A percentile compares a stretch with the other conserved stretches of the same genome.
Conservation (phyloP, 1,140 invertebrate species). For the Brachionus rubens region DNA sequence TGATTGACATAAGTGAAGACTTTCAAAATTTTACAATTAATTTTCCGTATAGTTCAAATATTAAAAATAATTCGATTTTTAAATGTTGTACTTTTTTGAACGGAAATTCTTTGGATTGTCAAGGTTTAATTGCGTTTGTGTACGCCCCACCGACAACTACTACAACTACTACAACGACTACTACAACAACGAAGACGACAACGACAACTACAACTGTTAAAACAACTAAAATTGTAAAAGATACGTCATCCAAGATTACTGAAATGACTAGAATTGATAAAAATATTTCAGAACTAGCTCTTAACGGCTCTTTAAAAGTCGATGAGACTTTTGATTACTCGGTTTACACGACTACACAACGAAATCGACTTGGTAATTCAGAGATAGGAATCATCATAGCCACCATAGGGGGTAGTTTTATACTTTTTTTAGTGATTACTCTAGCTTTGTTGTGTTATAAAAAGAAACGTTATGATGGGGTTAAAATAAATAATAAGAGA, state of each 20-base stretch:
- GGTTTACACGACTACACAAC: neutral
- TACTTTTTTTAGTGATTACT: neutral
- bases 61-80: neutral
- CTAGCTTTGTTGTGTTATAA: constrained; percentile 22
- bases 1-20: neutral
- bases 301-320: neutral
- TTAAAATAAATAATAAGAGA: neutral
- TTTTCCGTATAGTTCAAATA: neutral
- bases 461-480: neutral
- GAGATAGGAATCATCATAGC: constrained; percentile 40
- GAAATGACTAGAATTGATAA: neutral
- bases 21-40: constrained; percentile 6
- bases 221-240: neutral
- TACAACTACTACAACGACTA: neutral
- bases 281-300: neutral
- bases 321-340: neutral
- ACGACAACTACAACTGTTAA: neutral
- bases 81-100: constrained; percentile 15
- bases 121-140: neutral
- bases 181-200: neutral
- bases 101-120: neutral
- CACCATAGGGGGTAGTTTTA: neutral
- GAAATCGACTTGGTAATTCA: neutral
- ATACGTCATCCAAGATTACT: neutral
- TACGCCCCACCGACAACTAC: neutral